phyloP scores from a whole-genome alignment of 2,888 invertebrate species.

The Tetanocera ferruginea region DNA sequence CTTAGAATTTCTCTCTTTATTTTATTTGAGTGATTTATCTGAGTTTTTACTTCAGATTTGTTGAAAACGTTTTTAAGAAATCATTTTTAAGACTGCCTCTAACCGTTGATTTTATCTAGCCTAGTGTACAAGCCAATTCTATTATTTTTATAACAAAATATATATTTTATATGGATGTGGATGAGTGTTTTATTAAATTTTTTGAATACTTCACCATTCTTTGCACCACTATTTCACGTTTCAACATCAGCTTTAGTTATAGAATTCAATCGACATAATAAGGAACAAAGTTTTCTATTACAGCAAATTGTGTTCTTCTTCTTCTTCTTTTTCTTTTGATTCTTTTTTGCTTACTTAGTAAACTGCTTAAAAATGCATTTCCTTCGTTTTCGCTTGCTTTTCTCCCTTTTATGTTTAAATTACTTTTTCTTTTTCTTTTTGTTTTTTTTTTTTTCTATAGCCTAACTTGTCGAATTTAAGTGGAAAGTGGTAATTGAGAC shows the following conservation, averaged over 20 bases:
- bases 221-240: not conserved
- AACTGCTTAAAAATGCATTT: slow-evolving; percentile 26
- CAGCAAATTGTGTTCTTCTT: not conserved
- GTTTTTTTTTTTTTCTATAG: not conserved
- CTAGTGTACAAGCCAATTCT: not conserved
- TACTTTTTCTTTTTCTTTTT: not conserved
- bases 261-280: not conserved
- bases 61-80: too few species aligned
- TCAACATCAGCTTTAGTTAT: not conserved
- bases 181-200: too few species aligned
- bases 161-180: too few species aligned
- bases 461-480: slow-evolving; percentile 30
- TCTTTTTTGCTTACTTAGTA: slow-evolving; percentile 19
- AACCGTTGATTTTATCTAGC: too few species aligned
- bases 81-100: too few species aligned
- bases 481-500: slow-evolving; percentile 27
- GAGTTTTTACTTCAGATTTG: too few species aligned
- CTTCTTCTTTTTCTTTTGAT: not conserved
- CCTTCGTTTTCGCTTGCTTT: not conserved
- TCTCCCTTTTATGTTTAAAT: not conserved
- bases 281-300: slow-evolving; percentile 5
- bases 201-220: not conserved
- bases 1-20: too few species aligned
- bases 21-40: too few species aligned
- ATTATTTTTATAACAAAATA: not conserved